phyloP scores from a whole-genome alignment of 2,888 invertebrate species.

The Parnassius orleans region DNA sequence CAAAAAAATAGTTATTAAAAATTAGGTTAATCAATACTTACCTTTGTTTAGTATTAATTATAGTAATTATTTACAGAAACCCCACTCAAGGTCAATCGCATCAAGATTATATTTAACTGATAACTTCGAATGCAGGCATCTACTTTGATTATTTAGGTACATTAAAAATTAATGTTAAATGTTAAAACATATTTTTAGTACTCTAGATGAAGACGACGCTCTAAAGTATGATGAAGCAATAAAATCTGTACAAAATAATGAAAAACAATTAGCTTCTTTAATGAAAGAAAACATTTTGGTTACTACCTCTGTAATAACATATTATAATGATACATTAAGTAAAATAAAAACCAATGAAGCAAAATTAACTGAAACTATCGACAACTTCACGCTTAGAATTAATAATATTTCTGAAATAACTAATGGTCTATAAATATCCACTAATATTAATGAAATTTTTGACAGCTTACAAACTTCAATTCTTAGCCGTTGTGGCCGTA shows the following conservation, averaged over 20 bases:
- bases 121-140: neutral
- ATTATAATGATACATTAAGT: neutral
- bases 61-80: neutral
- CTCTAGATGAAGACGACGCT: conserved; percentile 37
- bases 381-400: neutral
- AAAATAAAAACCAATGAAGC: neutral
- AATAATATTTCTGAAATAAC: neutral
- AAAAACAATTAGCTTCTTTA: no score
- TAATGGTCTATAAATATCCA: no score
- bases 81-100: neutral
- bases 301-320: neutral
- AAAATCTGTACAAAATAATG: neutral
- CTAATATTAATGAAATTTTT: no score
- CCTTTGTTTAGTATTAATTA: neutral
- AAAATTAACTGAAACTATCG: neutral
- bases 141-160: neutral
- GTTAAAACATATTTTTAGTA: conserved; percentile 39
- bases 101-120: neutral
- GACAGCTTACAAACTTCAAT: no score
- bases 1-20: no score
- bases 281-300: neutral
- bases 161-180: neutral
- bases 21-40: neutral
- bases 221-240: neutral
- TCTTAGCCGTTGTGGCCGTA: no score